These are phyloP conservation scores for Saguinus imperator DNA, from an alignment of 2,113 vertebrate genomes.

Conservation along the genomic window DNA sequence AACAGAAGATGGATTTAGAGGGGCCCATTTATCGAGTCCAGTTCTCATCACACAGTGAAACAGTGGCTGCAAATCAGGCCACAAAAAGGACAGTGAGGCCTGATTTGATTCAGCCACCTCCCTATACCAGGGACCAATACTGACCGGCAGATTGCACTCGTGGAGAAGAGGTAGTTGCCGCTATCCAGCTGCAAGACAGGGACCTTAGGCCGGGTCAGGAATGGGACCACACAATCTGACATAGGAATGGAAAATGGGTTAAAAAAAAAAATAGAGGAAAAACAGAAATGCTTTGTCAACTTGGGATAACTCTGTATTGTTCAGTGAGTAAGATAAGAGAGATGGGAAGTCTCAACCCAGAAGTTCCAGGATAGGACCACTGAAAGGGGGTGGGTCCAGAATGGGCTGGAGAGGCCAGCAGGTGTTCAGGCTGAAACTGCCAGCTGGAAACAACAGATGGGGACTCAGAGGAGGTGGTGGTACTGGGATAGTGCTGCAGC, in stretches of 20 bases:
- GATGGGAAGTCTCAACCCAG: background rate
- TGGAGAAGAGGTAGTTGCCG: conserved; percentile 88
- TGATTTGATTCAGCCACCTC: conserved; percentile 9
- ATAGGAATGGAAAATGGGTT: background rate
- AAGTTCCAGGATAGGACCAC: background rate
- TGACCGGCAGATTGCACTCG: conserved; percentile 92
- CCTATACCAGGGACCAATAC: conserved; percentile 63
- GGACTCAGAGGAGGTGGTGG: background rate
- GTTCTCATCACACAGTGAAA: background rate
- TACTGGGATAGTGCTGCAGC: background rate
- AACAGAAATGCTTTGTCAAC: background rate
- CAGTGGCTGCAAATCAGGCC: background rate
- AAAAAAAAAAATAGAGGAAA: background rate
- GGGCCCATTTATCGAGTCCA: background rate
- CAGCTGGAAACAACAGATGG: conserved; percentile 52
- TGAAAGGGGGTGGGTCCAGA: background rate
- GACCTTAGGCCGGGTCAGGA: conserved; percentile 83
- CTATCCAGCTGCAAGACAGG: conserved; percentile 87
- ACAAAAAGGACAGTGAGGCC: background rate
- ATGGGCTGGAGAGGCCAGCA: background rate
- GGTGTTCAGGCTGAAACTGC: background rate
- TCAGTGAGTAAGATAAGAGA: background rate
- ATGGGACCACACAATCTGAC: conserved; percentile 89
- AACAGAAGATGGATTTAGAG: background rate
- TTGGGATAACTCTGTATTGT: background rate